A percentile compares a stretch with the other conserved stretches of the same genome.
phyloP scores from a whole-genome alignment of 2,797 vertebrate genomes.

The Acipenser oxyrinchus region DNA sequence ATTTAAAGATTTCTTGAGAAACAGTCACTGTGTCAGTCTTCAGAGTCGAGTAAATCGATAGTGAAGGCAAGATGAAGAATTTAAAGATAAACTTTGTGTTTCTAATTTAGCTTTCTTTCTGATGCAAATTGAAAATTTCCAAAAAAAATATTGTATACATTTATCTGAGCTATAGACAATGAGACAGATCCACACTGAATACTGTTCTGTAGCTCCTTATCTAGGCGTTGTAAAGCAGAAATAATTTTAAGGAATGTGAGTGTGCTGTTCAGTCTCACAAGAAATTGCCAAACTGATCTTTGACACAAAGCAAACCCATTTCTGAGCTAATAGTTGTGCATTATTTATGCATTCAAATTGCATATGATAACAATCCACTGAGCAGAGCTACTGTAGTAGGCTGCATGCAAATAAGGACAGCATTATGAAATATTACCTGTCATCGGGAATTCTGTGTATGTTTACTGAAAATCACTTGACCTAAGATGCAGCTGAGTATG shows the following conservation, averaged over 20 bases:
- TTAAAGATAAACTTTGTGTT: slow-evolving; percentile 7
- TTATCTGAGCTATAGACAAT: no score
- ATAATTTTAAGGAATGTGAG: no score
- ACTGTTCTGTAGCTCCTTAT: no score
- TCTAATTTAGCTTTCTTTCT: not conserved
- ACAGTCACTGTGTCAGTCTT: slow-evolving; percentile 2
- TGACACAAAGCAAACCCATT: not conserved
- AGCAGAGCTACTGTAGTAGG: slow-evolving; percentile 38
- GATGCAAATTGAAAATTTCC: no score
- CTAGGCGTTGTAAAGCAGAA: no score
- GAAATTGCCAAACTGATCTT: slow-evolving; percentile 2
- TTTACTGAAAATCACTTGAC: slow-evolving; percentile 60
- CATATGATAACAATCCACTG: slow-evolving; percentile 41
- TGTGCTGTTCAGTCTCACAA: no score
- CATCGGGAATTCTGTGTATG: slow-evolving; percentile 49
- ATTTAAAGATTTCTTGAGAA: slow-evolving; percentile 1
- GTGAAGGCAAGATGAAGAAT: slow-evolving; percentile 24
- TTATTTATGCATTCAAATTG: slow-evolving; percentile 49
- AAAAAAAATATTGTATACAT: no score
- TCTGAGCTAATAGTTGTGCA: slow-evolving; percentile 6
- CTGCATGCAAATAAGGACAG: slow-evolving; percentile 44
- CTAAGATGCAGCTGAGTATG: slow-evolving; percentile 38
- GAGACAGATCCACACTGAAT: no score
- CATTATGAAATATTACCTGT: slow-evolving; percentile 62
- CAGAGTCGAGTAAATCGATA: slow-evolving; percentile 11